Percentiles rank a stretch among this genome's conserved stretches.
Evolutionary conservation across 2,888 invertebrate species (phyloP).

Genomic region (Helleia helle): DNA sequence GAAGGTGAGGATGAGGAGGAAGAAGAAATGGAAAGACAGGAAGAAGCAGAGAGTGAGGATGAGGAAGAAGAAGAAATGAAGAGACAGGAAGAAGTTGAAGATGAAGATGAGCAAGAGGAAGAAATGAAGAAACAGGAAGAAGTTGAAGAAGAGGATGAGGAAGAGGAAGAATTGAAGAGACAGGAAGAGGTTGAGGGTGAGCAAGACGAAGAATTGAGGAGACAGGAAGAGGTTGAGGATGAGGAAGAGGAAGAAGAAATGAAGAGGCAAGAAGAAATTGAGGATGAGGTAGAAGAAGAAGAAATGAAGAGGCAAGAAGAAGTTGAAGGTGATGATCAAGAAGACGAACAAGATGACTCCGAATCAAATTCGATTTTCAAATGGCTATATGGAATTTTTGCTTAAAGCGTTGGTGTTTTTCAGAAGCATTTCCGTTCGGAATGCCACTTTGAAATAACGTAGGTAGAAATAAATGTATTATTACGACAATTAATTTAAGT

Average conservation of each 20-base stretch:
- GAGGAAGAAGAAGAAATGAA: conserved; percentile 15
- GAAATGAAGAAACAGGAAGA: conserved; percentile 13
- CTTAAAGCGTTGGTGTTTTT: conserved; percentile 29
- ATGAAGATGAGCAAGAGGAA: conserved; percentile 15
- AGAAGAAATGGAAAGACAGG: conserved; percentile 11
- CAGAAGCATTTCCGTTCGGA: conserved; percentile 36
- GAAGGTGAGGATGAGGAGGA: conserved; percentile 16
- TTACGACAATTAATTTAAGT: conserved; percentile 21
- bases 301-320: conserved; percentile 2
- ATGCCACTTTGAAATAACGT: conserved; percentile 36
- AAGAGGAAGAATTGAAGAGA: conserved; percentile 10
- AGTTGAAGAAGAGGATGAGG: conserved; percentile 7
- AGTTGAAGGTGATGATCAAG: conserved; percentile 10
- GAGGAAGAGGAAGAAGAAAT: conserved; percentile 16
- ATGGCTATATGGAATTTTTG: conserved; percentile 33
- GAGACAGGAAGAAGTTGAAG: conserved; percentile 11
- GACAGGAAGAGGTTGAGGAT: conserved; percentile 14
- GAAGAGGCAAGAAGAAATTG: conserved; percentile 9
- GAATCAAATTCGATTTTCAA: conserved; percentile 30
- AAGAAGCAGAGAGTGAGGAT: conserved; percentile 17
- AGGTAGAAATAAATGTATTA: conserved; percentile 19
- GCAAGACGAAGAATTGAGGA: conserved; percentile 11
- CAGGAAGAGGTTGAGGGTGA: not conserved
- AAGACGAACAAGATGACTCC: conserved; percentile 15
- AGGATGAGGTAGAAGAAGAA: conserved; percentile 12